Evolutionary conservation across 1,140 invertebrate species (phyloP), one percentile per base, ranked within the genome.

Genomic region (Calliopsis andreniformis): DNA sequence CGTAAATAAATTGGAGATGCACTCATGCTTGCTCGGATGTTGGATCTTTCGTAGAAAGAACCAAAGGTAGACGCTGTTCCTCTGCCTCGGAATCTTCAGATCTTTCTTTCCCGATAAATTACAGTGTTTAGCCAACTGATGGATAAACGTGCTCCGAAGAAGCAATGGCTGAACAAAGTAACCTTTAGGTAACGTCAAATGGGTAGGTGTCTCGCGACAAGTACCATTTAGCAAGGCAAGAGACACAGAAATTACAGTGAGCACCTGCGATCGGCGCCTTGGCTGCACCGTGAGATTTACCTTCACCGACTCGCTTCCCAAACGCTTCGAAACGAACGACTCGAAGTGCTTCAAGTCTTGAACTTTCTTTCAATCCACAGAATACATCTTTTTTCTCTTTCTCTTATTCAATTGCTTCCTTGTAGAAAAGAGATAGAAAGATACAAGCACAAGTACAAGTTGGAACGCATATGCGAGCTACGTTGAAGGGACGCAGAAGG

Each of bases 31-130:
- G n/a, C n/a, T n/a, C n/a, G n/a, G n/a, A n/a, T 30, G 47, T 67
- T 49, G 61, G 28, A 4, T 51, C n/a, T 20, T 45, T 49, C 35
- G 43, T 18, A 51, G 53, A 51, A 62, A 10, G 14, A 7, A 14
- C 1, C 10, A 45, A 42, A 35, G 7, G 23, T 51, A 42, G 70
- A 64, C 51, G 59, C 51, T 25, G 59, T 71, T 45, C 59, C 32
- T 61, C 68, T 58, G 49, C 42, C 25, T 64, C n/a, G 32, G 47
- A 18, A 45, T 45, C 43, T 20, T 35, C 20, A 30, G 35, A 62
- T 53, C 55, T 20, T 69, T 49, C 47, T 43, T 47, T 35, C 30
- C 23, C 59, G 18, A 0, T 0, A 62, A 61, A 73, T 80, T 68
- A 75, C 49, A 18, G 61, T 47, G 49, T 61, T 77, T 23, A 35